A percentile compares a stretch with the other conserved stretches of the same genome.
Evolutionary conservation across 2,888 invertebrate species (phyloP).

Genomic region (Hypena proboscidalis): DNA sequence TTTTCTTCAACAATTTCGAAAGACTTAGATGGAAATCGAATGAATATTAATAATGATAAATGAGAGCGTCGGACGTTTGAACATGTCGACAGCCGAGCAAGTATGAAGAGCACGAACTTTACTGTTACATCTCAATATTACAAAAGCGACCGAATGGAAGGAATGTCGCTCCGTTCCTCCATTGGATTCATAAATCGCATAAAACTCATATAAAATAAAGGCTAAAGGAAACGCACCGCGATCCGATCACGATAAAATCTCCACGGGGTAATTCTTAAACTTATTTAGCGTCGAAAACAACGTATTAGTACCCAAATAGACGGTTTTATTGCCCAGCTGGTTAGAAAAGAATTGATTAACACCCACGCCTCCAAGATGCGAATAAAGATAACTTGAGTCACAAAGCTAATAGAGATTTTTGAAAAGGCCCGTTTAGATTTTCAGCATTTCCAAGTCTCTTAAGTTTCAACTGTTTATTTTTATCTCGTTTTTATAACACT

Average conservation of each 20-base stretch:
- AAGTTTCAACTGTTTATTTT: slow-evolving; percentile 5
- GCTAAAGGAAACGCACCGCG: slow-evolving; percentile 52
- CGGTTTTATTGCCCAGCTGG: slow-evolving; percentile 52
- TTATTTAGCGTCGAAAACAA: slow-evolving; percentile 62
- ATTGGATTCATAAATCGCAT: slow-evolving; percentile 61
- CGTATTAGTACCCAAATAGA: slow-evolving; percentile 66
- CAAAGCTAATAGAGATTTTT: slow-evolving; percentile 10
- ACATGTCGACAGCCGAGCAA: slow-evolving; percentile 11
- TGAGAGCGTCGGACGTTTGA: slow-evolving; percentile 21
- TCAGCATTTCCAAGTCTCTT: slow-evolving; percentile 11
- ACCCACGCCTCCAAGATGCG: slow-evolving; percentile 49
- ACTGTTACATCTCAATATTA: slow-evolving; percentile 60
- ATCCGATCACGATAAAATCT: slow-evolving; percentile 68
- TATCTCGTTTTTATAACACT: slow-evolving; percentile 3
- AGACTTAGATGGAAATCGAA: slow-evolving; percentile 14
- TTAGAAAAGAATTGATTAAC: slow-evolving; percentile 55
- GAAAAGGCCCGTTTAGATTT: slow-evolving; percentile 6
- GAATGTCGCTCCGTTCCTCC: slow-evolving; percentile 57
- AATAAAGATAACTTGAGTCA: slow-evolving; percentile 42
- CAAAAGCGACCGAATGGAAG: slow-evolving; percentile 53
- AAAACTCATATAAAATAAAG: slow-evolving; percentile 62
- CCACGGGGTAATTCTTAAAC: slow-evolving; percentile 51
- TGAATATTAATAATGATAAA: slow-evolving; percentile 29
- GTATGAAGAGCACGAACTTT: slow-evolving; percentile 27
- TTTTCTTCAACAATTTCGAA: slow-evolving; percentile 27